Base-by-base conservation (phyloP, 2,797 vertebrate species). In the Eulemur coronatus region DNA sequence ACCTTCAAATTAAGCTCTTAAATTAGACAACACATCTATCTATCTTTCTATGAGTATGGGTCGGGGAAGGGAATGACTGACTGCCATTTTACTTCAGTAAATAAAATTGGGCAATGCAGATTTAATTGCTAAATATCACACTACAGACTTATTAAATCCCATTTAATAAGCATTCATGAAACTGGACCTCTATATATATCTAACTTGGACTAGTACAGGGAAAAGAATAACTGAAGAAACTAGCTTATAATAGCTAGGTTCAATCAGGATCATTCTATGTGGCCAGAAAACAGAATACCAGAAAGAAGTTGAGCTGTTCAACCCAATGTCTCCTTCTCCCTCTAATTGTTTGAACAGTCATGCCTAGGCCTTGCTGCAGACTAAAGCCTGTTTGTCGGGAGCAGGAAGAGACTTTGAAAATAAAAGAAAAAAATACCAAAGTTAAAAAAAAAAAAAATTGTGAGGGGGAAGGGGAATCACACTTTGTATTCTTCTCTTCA, bases 291-390 rank as follows among this genome's bases (percentile, higher is more conserved):
- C 80, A 95, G 90, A 92, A 52, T 38, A 84, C 67, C 96, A 98
- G 97, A 97, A 97, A 97, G 98, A 97, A 97, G 97, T 81, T 97
- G 97, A 98, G 96, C 95, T 98, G 97, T 97, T 98, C 98, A 98
- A 98, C 97, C 97, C 96, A 98, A 98, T 97, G 97, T 98, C 98
- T 98, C 98, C 98, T 98, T 98, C 98, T 98, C 98, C 98, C 98
- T 98, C 98, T 97, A 97, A 98, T 96, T 97, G 97, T 98, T 97
- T 96, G 97, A 98, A 96, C 70, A 98, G 98, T 98, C 98, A 99
- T 98, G 98, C 98, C 99, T 98, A 99, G 98, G 98, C 98, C 99
- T 98, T 98, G 98, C 98, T 99, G 98, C 98, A 99, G 98, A 98
- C 98, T 98, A 98, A 98, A 98, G 98, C 98, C 98, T 98, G 98